Evolutionary conservation across 1,140 invertebrate genomes (phyloP).

Genomic region (Leptopilina clavipes): DNA sequence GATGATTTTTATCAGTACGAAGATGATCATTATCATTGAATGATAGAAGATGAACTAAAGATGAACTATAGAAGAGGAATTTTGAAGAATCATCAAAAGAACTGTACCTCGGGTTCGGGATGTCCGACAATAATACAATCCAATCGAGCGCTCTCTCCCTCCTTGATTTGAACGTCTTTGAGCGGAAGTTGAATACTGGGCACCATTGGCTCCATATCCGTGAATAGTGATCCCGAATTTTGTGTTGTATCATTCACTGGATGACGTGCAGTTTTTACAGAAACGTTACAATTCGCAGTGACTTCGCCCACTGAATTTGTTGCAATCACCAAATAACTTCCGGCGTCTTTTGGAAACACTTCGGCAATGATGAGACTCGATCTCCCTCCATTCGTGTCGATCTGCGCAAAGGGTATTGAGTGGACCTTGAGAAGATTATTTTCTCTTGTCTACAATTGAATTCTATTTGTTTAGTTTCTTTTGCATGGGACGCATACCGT

Average conservation of each 20-base stretch:
- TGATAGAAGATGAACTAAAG: too few relatives aligned
- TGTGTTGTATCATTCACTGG: slow-evolving; percentile 84
- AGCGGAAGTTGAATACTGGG: slow-evolving; percentile 84
- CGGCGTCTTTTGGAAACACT: slow-evolving; percentile 82
- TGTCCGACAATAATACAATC: slow-evolving; percentile 90
- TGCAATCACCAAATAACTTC: slow-evolving; percentile 80
- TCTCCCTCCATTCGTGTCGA: slow-evolving; percentile 77
- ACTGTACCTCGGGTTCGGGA: slow-evolving; percentile 85
- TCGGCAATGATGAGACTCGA: slow-evolving; percentile 81
- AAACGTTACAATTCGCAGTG: slow-evolving; percentile 79
- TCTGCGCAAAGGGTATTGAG: slow-evolving; percentile 71
- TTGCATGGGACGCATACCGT: slow-evolving; percentile 57
- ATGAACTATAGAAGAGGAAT: too few relatives aligned
- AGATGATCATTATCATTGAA: too few relatives aligned
- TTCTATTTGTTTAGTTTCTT: slow-evolving; percentile 54
- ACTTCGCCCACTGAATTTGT: slow-evolving; percentile 81
- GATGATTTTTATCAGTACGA: too few relatives aligned
- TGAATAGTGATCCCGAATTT: slow-evolving; percentile 80
- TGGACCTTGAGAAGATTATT: slow-evolving; percentile 38
- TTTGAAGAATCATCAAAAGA: too few relatives aligned
- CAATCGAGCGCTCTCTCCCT: slow-evolving; percentile 82
- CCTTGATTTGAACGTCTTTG: slow-evolving; percentile 80
- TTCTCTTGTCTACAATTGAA: slow-evolving; percentile 38
- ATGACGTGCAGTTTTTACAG: slow-evolving; percentile 79
- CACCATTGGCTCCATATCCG: slow-evolving; percentile 82